Percentiles rank a stretch among this genome's conserved stretches.
phyloP scores from a whole-genome alignment of 2,113 vertebrate species.

The Arizona elegans region DNA sequence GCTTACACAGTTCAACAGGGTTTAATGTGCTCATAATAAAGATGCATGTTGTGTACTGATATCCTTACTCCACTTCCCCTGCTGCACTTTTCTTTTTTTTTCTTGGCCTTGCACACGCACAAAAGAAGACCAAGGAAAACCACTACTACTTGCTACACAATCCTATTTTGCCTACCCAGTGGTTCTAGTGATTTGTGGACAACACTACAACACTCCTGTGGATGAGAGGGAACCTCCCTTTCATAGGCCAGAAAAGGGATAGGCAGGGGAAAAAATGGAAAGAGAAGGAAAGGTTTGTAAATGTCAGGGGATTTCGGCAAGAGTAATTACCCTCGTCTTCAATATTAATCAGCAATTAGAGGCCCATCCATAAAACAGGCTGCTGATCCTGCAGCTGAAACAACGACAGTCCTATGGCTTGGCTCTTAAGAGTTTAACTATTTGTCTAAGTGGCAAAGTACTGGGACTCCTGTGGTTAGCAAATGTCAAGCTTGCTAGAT shows the following conservation, averaged over 20 bases:
- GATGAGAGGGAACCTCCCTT: background rate
- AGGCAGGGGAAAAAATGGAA: background rate
- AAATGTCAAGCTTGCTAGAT: background rate
- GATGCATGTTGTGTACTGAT: background rate
- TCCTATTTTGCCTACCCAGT: background rate
- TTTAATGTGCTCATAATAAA: constrained; percentile 42
- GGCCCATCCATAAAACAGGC: background rate
- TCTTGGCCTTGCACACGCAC: fast-evolving
- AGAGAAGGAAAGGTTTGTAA: background rate
- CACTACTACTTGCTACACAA: background rate
- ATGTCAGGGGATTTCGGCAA: fast-evolving
- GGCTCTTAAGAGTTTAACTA: constrained; percentile 16
- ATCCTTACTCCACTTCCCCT: background rate
- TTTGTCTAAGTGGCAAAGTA: constrained; percentile 11
- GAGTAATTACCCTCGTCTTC: background rate
- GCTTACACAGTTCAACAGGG: constrained; percentile 44
- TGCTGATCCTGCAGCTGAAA: background rate
- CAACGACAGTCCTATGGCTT: background rate
- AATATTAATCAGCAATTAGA: background rate
- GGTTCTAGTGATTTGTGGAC: fast-evolving
- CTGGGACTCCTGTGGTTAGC: constrained; percentile 3
- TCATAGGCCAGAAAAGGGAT: background rate
- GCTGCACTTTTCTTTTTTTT: background rate
- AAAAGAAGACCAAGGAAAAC: background rate
- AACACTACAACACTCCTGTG: background rate